These are phyloP conservation scores for Cenopis cana DNA, from an alignment of 2,888 invertebrate genomes.

Conservation along the genomic window DNA sequence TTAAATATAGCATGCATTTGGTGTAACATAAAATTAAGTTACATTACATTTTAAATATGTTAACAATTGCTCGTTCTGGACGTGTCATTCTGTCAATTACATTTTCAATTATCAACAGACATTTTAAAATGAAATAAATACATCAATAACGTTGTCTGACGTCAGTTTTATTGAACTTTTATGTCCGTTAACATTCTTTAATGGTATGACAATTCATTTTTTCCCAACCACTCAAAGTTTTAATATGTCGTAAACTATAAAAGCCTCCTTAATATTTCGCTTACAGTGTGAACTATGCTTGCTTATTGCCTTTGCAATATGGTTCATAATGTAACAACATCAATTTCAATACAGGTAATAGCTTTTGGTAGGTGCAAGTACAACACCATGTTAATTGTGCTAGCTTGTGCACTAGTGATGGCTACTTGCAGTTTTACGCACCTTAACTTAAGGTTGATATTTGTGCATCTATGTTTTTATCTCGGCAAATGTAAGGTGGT, in stretches of 20 bases:
- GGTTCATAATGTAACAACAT: slow-evolving; percentile 51
- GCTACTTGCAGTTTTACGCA: neutral
- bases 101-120: too few species aligned
- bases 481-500: slow-evolving; percentile 50
- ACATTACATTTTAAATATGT: too few species aligned
- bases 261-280: slow-evolving; percentile 50
- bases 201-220: slow-evolving; percentile 54
- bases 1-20: too few species aligned
- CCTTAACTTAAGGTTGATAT: slow-evolving; percentile 31
- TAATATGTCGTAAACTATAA: slow-evolving; percentile 71
- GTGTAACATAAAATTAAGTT: too few species aligned
- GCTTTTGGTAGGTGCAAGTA: slow-evolving; percentile 42
- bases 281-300: neutral
- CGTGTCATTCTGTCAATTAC: neutral
- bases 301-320: slow-evolving; percentile 51
- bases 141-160: neutral
- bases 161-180: slow-evolving; percentile 40
- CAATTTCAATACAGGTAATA: slow-evolving; percentile 39
- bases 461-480: slow-evolving; percentile 31
- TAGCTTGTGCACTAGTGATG: neutral
- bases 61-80: too few species aligned
- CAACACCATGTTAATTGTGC: slow-evolving; percentile 44
- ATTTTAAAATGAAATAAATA: neutral
- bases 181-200: slow-evolving; percentile 53
- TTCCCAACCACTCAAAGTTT: slow-evolving; percentile 60